These are phyloP conservation scores for Cheilosia pagana DNA, from an alignment of 2,888 invertebrate genomes.

Conservation along the genomic window DNA sequence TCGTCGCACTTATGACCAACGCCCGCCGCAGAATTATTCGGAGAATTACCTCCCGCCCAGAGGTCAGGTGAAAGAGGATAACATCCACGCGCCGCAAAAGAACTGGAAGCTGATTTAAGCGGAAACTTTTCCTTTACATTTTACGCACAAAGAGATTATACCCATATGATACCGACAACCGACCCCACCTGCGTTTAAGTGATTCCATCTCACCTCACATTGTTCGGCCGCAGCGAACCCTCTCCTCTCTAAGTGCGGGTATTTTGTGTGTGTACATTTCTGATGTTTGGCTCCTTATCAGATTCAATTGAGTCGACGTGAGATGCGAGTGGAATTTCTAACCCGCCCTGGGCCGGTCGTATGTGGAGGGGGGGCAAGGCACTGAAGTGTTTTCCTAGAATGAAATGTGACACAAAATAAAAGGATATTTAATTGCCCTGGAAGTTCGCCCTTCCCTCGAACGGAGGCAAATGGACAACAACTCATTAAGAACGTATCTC, in stretches of 20 bases:
- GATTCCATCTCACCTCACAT: constrained; percentile 43
- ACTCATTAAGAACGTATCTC: constrained; percentile 81
- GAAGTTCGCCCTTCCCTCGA: constrained; percentile 25
- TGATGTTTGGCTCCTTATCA: constrained; percentile 70
- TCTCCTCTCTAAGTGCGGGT: background rate
- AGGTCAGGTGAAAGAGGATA: constrained; percentile 66
- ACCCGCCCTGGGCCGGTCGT: constrained; percentile 13
- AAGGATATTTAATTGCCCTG: constrained; percentile 78
- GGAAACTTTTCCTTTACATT: constrained; percentile 67
- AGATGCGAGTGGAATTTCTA: constrained; percentile 71
- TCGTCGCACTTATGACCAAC: constrained; percentile 36
- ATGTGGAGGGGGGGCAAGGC: background rate
- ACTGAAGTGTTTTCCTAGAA: constrained; percentile 74
- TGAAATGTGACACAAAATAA: constrained; percentile 80
- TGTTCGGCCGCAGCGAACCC: constrained; percentile 24
- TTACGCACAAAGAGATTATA: constrained; percentile 61
- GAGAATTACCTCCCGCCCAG: constrained; percentile 56
- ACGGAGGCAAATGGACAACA: constrained; percentile 78
- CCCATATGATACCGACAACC: background rate
- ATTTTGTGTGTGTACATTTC: constrained; percentile 9
- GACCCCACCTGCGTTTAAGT: constrained; percentile 65
- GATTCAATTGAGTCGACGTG: constrained; percentile 74
- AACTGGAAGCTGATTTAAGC: constrained; percentile 40
- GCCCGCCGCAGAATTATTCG: constrained; percentile 60
- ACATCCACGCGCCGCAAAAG: constrained; percentile 61